Evolutionary conservation across 2,113 vertebrate species (phyloP).

Genomic region (chimpanzee (Pan troglodytes)): NHGRI_mPanTro3-v2.1_pri NC_072419.2:21041501-21042000

Average conservation of each 20-base stretch:
- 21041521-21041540: constrained; percentile 4
- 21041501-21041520: not conserved
- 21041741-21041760: not conserved
- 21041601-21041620: not conserved
- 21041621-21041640: not conserved
- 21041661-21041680: not conserved
- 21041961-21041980: not conserved
- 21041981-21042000: not conserved
- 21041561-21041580: not conserved
- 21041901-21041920: not conserved
- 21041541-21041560: constrained; percentile 30
- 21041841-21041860: not conserved
- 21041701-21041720: not conserved
- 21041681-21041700: not conserved
- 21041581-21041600: not conserved
- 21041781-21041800: not conserved
- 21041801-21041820: not conserved
- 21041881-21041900: not conserved
- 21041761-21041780: not conserved
- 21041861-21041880: not conserved
- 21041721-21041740: not conserved
- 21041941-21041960: not conserved
- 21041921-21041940: not conserved
- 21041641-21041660: not conserved
- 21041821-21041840: not conserved